Evolutionary conservation across 2,888 invertebrate genomes (phyloP).

Genomic region (Nymphalis urticae): DNA sequence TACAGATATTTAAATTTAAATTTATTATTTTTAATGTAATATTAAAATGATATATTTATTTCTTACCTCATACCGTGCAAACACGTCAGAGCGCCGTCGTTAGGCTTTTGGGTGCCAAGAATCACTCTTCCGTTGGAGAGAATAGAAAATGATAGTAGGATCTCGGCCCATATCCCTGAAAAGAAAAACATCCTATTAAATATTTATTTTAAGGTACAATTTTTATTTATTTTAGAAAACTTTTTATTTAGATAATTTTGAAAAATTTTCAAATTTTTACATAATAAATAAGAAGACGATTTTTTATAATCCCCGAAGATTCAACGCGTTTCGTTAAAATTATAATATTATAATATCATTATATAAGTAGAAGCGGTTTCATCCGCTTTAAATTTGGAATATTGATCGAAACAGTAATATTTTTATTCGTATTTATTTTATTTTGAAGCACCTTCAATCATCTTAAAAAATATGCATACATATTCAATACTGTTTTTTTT

Average conservation of each 20-base stretch:
- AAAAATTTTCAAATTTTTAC: too few relatives aligned
- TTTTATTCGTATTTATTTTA: too few relatives aligned
- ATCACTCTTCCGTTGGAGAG: conserved; percentile 88
- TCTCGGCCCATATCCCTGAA: conserved; percentile 81
- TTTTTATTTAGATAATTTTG: too few relatives aligned
- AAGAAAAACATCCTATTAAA: conserved; percentile 4
- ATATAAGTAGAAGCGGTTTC: too few relatives aligned
- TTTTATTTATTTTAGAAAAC: not conserved
- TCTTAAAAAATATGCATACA: not conserved
- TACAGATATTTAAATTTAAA: too few relatives aligned
- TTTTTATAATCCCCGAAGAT: too few relatives aligned
- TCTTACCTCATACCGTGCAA: conserved; percentile 86
- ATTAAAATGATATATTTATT: not conserved
- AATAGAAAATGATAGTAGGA: conserved; percentile 88
- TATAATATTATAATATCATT: too few relatives aligned
- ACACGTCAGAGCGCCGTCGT: conserved; percentile 86
- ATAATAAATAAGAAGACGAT: too few relatives aligned
- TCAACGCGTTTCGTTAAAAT: too few relatives aligned
- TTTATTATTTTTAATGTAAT: not conserved
- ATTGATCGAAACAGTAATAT: too few relatives aligned
- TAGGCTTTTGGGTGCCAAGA: conserved; percentile 84
- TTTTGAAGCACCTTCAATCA: too few relatives aligned
- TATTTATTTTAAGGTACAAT: not conserved
- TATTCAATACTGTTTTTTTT: not conserved
- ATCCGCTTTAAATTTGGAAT: too few relatives aligned